Evolutionary conservation across 2,113 vertebrate species (phyloP).

Genomic region (Macroglossus sobrinus): DNA sequence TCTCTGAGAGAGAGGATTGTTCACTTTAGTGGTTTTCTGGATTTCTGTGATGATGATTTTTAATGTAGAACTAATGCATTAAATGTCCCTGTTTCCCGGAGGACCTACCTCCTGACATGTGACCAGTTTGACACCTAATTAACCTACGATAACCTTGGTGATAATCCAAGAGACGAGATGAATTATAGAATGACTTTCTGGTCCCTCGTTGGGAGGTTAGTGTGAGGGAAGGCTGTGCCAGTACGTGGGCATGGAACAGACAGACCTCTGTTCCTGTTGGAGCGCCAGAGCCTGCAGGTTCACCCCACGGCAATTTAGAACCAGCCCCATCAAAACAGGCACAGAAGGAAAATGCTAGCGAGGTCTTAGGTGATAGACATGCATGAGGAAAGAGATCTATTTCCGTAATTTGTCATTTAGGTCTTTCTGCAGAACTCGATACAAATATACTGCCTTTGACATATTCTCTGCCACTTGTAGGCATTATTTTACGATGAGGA

Average conservation of each 20-base stretch:
- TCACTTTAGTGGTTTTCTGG: not conserved
- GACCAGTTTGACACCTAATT: not conserved
- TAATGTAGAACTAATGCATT: not conserved
- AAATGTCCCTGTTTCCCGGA: not conserved
- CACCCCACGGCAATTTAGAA: not conserved
- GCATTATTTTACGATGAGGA: constrained; percentile 29
- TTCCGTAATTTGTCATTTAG: constrained; percentile 30
- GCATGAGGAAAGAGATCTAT: not conserved
- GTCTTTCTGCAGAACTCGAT: constrained; percentile 3
- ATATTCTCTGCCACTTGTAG: not conserved
- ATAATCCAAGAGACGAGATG: not conserved
- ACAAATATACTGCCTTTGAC: constrained; percentile 35
- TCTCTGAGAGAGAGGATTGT: not conserved
- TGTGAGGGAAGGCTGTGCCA: not conserved
- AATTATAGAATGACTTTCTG: not conserved
- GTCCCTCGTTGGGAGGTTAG: not conserved
- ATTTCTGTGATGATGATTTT: not conserved
- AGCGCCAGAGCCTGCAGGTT: not conserved
- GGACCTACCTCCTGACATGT: not conserved
- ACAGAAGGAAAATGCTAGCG: not conserved
- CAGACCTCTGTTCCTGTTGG: not conserved
- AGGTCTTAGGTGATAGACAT: not conserved
- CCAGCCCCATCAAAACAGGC: not conserved
- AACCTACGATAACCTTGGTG: not conserved
- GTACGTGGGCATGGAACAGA: not conserved